Evolutionary conservation across 2,797 vertebrate genomes (phyloP), one percentile per base, ranked within the genome.

Genomic region (Neoniphon sammara): DNA sequence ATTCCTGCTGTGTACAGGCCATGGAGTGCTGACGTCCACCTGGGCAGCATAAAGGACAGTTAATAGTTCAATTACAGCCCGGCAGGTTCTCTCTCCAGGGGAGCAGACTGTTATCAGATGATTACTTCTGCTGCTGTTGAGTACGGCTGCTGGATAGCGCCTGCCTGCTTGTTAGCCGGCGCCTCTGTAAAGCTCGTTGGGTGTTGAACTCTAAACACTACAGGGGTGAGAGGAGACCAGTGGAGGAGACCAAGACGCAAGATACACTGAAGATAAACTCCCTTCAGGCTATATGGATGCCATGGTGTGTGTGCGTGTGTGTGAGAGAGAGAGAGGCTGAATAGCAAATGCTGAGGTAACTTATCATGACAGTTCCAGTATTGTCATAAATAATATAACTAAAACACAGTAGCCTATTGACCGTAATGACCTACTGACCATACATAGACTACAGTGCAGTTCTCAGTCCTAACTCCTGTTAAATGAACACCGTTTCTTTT

Each of bases 1-100:
- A 49, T 74, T 69, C 14, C 66, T 62, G 3, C 31, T 34, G 31
- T 34, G 31, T 30, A 20, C 21, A 25, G 42, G 11, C 21, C 7
- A 53, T 49, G 31, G n/a, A 52, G 12, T 49, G 46, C 23, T 30
- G 11, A 36, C 56, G 5, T 55, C 54, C 21, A 46, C 50, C 50
- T 39, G 56, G 0, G 54, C 27, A 50, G 25, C 66, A 66, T 60
- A 30, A 27, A 68, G 50, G 47, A 63, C 15, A 61, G 58, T 44
- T 71, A 64, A 75, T 65, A 57, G 85, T 74, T 76, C 57, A 78
- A 64, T 86, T 86, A 78, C 78, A 36, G 21, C 66, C 36, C 14
- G 44, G 59, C 66, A 59, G 61, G 27, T 73, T 68, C 1, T 4
- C 52, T 75, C 70, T 75, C 64, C 9, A 21, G 65, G 63, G 62